Conservation (phyloP, 1,140 invertebrate species). For the Drosophila nebulosa region DNA sequence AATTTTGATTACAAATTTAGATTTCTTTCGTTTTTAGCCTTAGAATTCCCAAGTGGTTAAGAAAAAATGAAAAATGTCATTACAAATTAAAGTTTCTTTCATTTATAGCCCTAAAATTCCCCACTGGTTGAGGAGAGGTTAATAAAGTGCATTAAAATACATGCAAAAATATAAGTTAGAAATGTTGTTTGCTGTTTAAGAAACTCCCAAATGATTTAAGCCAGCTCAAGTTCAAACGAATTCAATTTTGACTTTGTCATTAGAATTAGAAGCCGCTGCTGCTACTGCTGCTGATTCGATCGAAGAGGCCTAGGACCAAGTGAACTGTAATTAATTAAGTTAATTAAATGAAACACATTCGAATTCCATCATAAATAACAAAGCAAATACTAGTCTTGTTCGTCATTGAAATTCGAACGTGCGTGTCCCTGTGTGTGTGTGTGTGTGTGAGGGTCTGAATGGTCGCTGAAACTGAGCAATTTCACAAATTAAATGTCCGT, state of each 20-base stretch:
- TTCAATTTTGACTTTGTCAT: neutral
- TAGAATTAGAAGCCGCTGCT: constrained; percentile 1
- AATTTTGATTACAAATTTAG: neutral
- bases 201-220: neutral
- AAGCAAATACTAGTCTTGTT: neutral
- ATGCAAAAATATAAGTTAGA: neutral
- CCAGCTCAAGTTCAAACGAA: neutral
- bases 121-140: too few relatives aligned
- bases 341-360: constrained; percentile 21
- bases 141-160: neutral
- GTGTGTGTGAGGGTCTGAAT: neutral
- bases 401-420: neutral
- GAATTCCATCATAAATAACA: constrained; percentile 10
- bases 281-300: too few relatives aligned
- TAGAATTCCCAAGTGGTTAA: neutral
- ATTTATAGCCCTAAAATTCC: too few relatives aligned
- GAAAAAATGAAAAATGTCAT: too few relatives aligned
- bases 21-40: neutral
- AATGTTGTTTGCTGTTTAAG: too few relatives aligned
- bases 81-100: too few relatives aligned
- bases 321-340: constrained; percentile 33
- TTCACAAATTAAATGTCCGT: constrained; percentile 22
- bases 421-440: too few relatives aligned
- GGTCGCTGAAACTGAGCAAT: constrained; percentile 10
- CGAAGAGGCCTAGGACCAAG: constrained; percentile 14